A percentile compares a stretch with the other conserved stretches of the same genome.
These are phyloP conservation scores for Meloidogyne hapla DNA, from an alignment of 1,140 invertebrate genomes.

Conservation along the genomic window DNA sequence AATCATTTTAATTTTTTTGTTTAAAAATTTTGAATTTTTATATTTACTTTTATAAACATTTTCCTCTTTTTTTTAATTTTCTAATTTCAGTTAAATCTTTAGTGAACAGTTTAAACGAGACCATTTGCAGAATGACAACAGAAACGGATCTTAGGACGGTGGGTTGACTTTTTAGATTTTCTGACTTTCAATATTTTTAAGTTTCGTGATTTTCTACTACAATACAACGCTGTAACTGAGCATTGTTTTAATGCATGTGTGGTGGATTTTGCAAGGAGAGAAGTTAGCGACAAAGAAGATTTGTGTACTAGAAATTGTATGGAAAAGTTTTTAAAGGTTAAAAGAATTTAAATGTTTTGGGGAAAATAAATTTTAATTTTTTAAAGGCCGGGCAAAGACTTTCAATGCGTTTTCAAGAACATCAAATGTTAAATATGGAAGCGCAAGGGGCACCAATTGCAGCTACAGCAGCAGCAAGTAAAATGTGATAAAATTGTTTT, in stretches of 20 bases:
- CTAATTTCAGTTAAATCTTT: neutral
- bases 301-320: conserved; percentile 56
- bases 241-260: conserved; percentile 55
- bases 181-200: conserved; percentile 13
- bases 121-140: neutral
- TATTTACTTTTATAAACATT: neutral
- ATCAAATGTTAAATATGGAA: conserved; percentile 52
- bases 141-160: conserved; percentile 25
- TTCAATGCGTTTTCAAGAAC: conserved; percentile 59
- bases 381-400: conserved; percentile 43
- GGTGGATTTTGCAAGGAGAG: conserved; percentile 50
- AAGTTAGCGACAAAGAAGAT: conserved; percentile 57
- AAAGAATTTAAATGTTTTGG: neutral
- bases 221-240: conserved; percentile 60
- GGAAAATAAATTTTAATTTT: neutral
- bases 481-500: neutral
- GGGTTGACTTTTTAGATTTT: neutral
- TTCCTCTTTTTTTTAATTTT: neutral
- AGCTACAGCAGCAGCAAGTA: neutral
- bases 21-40: no score
- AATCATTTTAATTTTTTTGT: no score
- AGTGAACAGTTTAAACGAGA: neutral
- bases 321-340: conserved; percentile 60
- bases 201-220: conserved; percentile 59
- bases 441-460: conserved; percentile 48